These are phyloP conservation scores for Aphodius sticticus DNA, from an alignment of 2,888 invertebrate genomes.

Conservation along the genomic window DNA sequence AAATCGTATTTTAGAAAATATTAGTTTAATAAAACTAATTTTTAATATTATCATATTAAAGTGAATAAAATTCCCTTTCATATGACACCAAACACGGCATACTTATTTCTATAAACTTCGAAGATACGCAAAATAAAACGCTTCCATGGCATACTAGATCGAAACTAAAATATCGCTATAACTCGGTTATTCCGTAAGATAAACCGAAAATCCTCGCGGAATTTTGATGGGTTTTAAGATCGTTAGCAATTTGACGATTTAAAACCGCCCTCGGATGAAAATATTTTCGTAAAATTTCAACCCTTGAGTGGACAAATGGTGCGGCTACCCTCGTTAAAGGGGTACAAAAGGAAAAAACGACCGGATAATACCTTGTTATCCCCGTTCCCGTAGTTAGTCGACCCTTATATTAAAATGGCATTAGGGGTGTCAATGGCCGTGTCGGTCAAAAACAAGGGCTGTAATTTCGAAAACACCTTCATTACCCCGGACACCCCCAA, in stretches of 20 bases:
- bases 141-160: neutral
- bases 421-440: conserved; percentile 4
- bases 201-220: neutral
- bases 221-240: neutral
- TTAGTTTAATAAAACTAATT: neutral
- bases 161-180: neutral
- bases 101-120: neutral
- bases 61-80: neutral
- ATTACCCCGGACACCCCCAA: neutral
- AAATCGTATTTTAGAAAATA: neutral
- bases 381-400: neutral
- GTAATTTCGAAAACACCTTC: conserved; percentile 4
- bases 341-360: neutral
- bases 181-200: neutral
- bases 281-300: neutral
- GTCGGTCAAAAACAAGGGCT: neutral
- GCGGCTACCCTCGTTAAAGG: neutral
- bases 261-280: neutral
- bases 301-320: neutral
- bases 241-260: conserved; percentile 4
- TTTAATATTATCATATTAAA: neutral
- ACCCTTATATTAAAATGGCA: neutral
- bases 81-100: neutral
- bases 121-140: neutral
- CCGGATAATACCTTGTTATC: conserved; percentile 4